phyloP scores from a whole-genome alignment of 2,888 invertebrate species.

The Heterodera filipjevi region DNA sequence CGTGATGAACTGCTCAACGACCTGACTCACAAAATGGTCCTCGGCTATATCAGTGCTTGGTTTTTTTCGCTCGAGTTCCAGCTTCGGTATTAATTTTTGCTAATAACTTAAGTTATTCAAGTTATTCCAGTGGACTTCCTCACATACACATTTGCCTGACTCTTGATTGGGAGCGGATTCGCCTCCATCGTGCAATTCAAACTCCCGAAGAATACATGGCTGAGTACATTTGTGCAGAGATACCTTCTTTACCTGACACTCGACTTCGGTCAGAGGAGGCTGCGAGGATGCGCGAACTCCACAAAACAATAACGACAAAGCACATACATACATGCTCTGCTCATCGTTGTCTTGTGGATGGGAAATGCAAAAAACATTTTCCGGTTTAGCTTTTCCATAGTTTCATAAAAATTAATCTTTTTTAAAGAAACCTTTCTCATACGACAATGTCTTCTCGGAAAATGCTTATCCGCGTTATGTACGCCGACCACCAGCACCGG shows the following conservation, averaged over 20 bases:
- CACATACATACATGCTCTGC: constrained; percentile 5
- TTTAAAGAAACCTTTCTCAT: neutral
- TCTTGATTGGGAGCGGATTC: constrained; percentile 3
- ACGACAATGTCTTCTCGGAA: neutral
- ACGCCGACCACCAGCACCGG: neutral
- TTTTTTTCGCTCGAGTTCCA: neutral
- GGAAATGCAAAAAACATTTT: constrained; percentile 3
- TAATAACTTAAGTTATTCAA: no score
- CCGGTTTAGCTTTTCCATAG: neutral
- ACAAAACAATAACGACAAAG: constrained; percentile 7
- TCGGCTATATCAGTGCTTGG: neutral
- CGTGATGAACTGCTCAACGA: neutral
- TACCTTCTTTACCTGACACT: neutral
- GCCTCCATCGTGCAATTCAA: neutral
- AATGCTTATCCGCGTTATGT: neutral
- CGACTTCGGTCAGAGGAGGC: neutral
- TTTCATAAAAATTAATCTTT: neutral
- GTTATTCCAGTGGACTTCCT: neutral
- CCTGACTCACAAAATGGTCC: neutral
- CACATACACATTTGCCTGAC: neutral
- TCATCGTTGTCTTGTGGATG: constrained; percentile 3
- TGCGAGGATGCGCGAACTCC: neutral
- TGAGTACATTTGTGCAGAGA: constrained; percentile 13
- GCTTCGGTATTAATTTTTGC: neutral
- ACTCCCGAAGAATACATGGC: constrained; percentile 2